Base-by-base conservation (phyloP, 2,113 vertebrate species). In the Mixornis gularis region DNA sequence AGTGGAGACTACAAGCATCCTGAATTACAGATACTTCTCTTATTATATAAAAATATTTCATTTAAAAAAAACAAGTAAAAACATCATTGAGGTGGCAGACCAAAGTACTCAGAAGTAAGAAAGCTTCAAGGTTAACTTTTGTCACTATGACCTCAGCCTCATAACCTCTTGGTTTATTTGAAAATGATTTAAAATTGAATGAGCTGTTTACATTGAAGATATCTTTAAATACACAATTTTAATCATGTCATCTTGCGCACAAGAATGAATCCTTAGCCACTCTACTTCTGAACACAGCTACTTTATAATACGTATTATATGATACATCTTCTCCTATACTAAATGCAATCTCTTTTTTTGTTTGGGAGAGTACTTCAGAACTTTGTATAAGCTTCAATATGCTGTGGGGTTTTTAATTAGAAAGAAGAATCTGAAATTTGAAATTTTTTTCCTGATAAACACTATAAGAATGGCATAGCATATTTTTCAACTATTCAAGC, bases 381-480 rank as follows among this genome's bases (percentile, higher is more conserved):
- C 6, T 76, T 48, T 76, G 4, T 18, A 41, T 44, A 59, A 71
- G 2, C 5, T 59, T 69, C 30, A 60, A 9, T 49, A 26, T n/a
- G 2, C 24, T 55, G 3, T 19, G 4, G 0, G 1, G 0, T 16
- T 69, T 84, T 82, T 19, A 72, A 82, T 58, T 51, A 25, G n/a
- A 63, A 63, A 55, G 40, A 27, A 15, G 22, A 72, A 72, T n/a
- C 7, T 40, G n/a, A 46, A 53, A 63, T 36, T 5, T 63, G 17
- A 79, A 60, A 20, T 74, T 90, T 56, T 63, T 44, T 10, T 44
- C 38, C 76, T 38, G 21, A 32, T 52, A 83, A 64, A 49, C 30
- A 65, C 68, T 46, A 68, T 41, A 55, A n/a, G 19, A 71, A 71
- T 16, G 8, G 0, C 7, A 38, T n/a, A 36, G 4, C 3, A 68